Conservation (phyloP, 2,888 invertebrate species). For the Drosophila algonquin region DNA sequence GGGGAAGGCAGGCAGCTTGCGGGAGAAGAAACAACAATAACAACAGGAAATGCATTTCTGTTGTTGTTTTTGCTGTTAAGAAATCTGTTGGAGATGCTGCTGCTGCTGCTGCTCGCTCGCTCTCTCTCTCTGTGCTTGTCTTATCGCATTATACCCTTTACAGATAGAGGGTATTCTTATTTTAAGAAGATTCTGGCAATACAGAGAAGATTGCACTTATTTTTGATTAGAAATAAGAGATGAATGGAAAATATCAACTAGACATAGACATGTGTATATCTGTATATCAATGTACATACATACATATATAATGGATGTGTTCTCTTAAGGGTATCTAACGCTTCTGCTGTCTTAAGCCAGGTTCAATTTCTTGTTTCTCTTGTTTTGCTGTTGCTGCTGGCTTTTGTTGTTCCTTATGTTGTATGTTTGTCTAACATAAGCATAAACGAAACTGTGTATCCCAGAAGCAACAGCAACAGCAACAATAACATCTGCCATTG, state of each 20-base stretch:
- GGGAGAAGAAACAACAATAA: slow-evolving; percentile 58
- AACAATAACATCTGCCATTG: not conserved
- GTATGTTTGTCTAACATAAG: slow-evolving; percentile 71
- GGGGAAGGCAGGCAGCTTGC: slow-evolving; percentile 18
- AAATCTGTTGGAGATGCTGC: slow-evolving; percentile 56
- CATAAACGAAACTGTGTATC: slow-evolving; percentile 60
- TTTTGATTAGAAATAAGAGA: too few relatives aligned
- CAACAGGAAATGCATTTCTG: slow-evolving; percentile 74
- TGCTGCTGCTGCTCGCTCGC: slow-evolving; percentile 11
- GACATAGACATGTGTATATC: too few relatives aligned
- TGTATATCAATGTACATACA: too few relatives aligned
- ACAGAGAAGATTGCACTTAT: too few relatives aligned
- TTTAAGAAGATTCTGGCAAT: not conserved
- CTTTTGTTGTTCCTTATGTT: slow-evolving; percentile 42
- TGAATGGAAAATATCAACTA: too few relatives aligned
- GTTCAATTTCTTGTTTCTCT: slow-evolving; percentile 44
- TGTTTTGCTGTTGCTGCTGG: slow-evolving; percentile 49
- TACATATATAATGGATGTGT: too few relatives aligned
- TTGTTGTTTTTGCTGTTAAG: slow-evolving; percentile 68
- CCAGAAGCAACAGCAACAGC: slow-evolving; percentile 42
- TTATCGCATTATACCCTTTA: slow-evolving; percentile 60
- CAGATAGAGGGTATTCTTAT: not conserved
- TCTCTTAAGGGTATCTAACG: too few relatives aligned
- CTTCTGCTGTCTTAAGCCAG: fast-evolving
- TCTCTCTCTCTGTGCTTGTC: slow-evolving; percentile 55